Conservation (phyloP, 2,888 invertebrate genomes). For the Vandiemenella viatica region DNA sequence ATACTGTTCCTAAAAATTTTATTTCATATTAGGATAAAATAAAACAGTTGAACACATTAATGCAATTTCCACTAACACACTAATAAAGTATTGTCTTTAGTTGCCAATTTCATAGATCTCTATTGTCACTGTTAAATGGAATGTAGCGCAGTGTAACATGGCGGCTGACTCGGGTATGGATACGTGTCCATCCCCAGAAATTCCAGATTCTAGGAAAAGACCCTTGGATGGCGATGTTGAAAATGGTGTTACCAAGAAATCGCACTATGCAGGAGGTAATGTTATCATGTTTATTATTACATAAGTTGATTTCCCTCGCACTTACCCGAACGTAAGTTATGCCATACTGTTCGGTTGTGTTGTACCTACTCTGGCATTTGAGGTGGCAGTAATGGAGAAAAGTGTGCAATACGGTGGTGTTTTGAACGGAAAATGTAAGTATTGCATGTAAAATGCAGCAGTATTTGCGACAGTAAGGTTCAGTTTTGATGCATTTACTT, state of each 20-base stretch:
- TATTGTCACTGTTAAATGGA: no score
- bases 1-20: no score
- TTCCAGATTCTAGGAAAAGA: conserved; percentile 78
- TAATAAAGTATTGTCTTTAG: no score
- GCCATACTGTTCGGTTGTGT: not conserved
- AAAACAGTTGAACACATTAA: no score
- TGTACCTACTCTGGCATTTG: not conserved
- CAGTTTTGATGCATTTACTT: no score
- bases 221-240: conserved; percentile 76
- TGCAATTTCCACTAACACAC: no score
- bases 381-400: not conserved
- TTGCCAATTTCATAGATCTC: no score
- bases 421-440: not conserved
- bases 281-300: not conserved
- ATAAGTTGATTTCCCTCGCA: no score
- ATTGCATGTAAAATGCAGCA: no score
- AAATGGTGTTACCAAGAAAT: conserved; percentile 77
- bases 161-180: conserved; percentile 88
- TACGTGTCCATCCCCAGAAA: conserved; percentile 86
- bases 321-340: conserved; percentile 11
- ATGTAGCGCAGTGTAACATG: conserved; percentile 46
- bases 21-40: no score
- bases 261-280: conserved; percentile 78
- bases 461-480: no score
- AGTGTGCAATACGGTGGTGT: not conserved